Evolutionary conservation across 2,797 vertebrate genomes (phyloP).

Genomic region (Phalloptychus januarius): DNA sequence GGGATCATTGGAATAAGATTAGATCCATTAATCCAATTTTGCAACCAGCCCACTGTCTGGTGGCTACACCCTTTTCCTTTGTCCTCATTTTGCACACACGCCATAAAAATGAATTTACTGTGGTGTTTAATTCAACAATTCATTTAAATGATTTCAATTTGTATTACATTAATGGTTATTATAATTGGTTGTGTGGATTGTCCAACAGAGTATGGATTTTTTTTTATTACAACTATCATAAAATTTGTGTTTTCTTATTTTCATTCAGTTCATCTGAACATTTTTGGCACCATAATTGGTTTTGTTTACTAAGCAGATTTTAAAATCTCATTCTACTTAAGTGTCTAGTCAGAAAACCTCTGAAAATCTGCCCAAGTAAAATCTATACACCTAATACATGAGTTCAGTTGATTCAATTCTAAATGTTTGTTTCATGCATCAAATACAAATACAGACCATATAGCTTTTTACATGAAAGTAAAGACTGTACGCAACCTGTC

Average conservation of each 20-base stretch:
- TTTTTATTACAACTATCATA: neutral
- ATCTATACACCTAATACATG: neutral
- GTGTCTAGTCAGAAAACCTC: neutral
- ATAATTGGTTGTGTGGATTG: neutral
- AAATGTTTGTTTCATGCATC: neutral
- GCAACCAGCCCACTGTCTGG: neutral
- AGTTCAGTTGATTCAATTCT: neutral
- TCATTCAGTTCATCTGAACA: neutral
- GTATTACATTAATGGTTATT: neutral
- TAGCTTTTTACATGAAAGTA: neutral
- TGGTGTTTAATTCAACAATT: neutral
- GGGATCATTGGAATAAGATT: neutral
- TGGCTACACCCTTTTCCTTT: neutral
- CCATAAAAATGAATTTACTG: neutral
- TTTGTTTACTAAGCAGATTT: neutral
- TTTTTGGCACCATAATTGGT: neutral
- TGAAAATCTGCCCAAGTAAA: neutral
- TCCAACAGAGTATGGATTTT: neutral
- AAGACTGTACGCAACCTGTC: neutral
- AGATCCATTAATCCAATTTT: neutral
- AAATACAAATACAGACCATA: neutral
- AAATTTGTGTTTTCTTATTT: neutral
- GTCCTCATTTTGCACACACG: neutral
- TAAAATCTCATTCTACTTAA: neutral
- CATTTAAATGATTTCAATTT: neutral